Base-by-base conservation (phyloP, 1,140 invertebrate genomes). In the Cyclina sinensis region DNA sequence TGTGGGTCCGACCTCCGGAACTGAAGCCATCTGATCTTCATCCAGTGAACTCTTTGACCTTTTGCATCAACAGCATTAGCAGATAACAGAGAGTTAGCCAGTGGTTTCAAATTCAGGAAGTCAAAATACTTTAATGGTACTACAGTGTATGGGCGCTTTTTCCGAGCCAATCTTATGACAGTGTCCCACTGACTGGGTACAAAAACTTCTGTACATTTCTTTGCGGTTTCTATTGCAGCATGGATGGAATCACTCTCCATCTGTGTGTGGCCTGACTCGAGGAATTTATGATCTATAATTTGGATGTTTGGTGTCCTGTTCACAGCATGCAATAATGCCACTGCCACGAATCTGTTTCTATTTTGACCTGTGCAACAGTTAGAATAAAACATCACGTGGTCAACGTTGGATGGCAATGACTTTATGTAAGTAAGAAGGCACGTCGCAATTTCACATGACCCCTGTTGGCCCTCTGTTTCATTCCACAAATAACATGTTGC, bases 361-460 rank as follows among this genome's bases (percentile, higher is more conserved):
- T 90, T 90, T 48, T 90, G 90, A n/a, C 90, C 87, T 48, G 88
- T 83, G 70, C 90, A 89, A 21, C 76, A 86, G 74, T 91, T 83
- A 35, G 70, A 80, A 59, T 78, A 91, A 21, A 89, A 46, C 62
- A 43, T 85, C 7, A 89, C 65, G n/a, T 90, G 54, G 65, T 68
- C 37, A 51, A 90, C 76, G 43, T 37, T 30, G 24, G 76, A 62
- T 11, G 46, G 24, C 48, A 54, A 70, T 39, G 18, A 74, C 30
- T 48, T 68, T 81, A 79, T 51, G 30, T 48, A 80, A 37, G 48
- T 78, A 48, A 91, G 37, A 21, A 91, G 51, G 59, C 86, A 85
- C 16, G 90, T 91, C 18, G 30, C 82, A 68, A 91, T 82, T 57
- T 91, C 83, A 79, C 62, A 65, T 21, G 88, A 82, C 0, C 88